Conservation (phyloP, 2,888 invertebrate species). For the Trachelus iudaicus region DNA sequence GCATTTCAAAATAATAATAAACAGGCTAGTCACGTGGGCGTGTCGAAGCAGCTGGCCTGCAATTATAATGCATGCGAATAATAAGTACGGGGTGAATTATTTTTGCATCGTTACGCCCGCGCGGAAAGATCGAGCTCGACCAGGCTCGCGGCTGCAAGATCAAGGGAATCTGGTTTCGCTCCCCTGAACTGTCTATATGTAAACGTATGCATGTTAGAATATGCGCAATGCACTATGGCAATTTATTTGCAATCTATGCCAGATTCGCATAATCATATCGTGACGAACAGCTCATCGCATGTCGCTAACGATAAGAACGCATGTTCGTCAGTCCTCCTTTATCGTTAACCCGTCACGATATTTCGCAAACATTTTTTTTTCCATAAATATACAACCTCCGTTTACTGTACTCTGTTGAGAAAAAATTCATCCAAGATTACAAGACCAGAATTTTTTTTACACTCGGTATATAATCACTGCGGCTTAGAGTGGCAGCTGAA, state of each 20-base stretch:
- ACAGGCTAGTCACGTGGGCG: not conserved
- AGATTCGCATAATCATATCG: not conserved
- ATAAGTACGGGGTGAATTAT: not conserved
- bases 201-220: not conserved
- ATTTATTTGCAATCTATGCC: not conserved
- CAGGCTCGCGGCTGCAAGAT: constrained; percentile 39
- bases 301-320: not conserved
- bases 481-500: not conserved
- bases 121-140: constrained; percentile 1
- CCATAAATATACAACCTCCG: not conserved
- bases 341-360: not conserved
- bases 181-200: not conserved
- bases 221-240: not conserved
- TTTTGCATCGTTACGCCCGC: constrained; percentile 8
- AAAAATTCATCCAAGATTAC: not conserved
- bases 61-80: constrained; percentile 1
- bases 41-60: not conserved
- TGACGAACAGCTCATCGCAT: not conserved
- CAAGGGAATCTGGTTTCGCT: constrained; percentile 53
- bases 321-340: not conserved
- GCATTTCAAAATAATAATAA: not conserved
- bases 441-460: not conserved
- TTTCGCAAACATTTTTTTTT: not conserved
- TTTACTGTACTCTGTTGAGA: not conserved
- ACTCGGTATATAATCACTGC: not conserved